Conservation (phyloP, 2,113 vertebrate species). For the Lepisosteus osseus region DNA sequence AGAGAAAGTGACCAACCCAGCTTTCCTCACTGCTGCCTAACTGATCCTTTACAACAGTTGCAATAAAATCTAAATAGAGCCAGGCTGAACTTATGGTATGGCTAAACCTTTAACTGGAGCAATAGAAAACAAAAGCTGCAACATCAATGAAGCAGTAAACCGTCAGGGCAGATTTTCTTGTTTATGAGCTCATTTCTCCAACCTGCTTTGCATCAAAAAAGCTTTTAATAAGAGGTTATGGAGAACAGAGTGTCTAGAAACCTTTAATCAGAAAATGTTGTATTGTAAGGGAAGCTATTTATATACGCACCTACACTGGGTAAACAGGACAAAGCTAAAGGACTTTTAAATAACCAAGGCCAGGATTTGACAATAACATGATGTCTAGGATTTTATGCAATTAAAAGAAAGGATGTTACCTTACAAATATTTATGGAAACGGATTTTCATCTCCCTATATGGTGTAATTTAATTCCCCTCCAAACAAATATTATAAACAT, state of each 20-base stretch:
- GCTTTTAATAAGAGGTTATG: constrained; percentile 59
- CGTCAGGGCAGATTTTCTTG: constrained; percentile 26
- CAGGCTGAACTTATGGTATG: neutral
- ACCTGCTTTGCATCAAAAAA: constrained; percentile 64
- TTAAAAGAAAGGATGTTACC: neutral
- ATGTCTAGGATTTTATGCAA: constrained; percentile 31
- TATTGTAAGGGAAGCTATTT: constrained; percentile 53
- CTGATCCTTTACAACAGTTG: neutral
- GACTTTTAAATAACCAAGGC: constrained; percentile 18
- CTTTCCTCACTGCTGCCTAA: neutral
- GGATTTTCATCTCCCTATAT: neutral
- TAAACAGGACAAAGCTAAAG: constrained; percentile 30
- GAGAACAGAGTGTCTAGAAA: constrained; percentile 42
- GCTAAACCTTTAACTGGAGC: neutral
- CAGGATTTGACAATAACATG: neutral
- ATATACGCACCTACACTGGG: constrained; percentile 46
- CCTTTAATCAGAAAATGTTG: constrained; percentile 63
- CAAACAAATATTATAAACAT: neutral
- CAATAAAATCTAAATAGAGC: neutral
- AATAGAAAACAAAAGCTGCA: neutral
- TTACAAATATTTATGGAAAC: neutral
- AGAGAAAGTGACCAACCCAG: neutral
- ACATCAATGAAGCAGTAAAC: constrained; percentile 1
- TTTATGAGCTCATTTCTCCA: constrained; percentile 50
- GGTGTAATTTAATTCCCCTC: neutral